A percentile compares a stretch with the other conserved stretches of the same genome.
Evolutionary conservation across 2,797 vertebrate genomes (phyloP).

Genomic region (Enteromius fasciolatus): DNA sequence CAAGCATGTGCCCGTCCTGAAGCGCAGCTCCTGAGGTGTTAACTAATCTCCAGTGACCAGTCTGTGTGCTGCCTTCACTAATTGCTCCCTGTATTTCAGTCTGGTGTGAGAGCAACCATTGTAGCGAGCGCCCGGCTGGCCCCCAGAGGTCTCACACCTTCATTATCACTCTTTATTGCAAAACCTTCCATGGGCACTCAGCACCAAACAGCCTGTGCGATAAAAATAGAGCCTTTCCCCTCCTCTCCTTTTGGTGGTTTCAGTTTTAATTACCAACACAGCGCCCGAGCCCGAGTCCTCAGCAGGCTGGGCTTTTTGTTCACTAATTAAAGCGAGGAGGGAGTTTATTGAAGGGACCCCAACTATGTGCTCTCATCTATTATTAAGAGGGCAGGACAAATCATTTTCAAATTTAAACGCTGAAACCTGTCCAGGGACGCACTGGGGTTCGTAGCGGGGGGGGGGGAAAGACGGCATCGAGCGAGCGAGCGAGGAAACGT

Average conservation of each 20-base stretch:
- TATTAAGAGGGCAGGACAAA: slow-evolving; percentile 98
- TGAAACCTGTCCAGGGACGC: slow-evolving; percentile 87
- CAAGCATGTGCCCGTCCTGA: slow-evolving; percentile 83
- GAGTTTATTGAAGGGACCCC: slow-evolving; percentile 92
- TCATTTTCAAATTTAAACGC: slow-evolving; percentile 97
- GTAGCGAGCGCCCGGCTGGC: slow-evolving; percentile 89
- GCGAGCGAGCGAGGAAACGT: slow-evolving; percentile 61
- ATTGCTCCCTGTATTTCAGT: slow-evolving; percentile 91
- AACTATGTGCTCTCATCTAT: slow-evolving; percentile 93
- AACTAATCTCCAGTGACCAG: slow-evolving; percentile 88
- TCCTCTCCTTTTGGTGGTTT: slow-evolving; percentile 89
- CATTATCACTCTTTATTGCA: slow-evolving; percentile 98
- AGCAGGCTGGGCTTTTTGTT: slow-evolving; percentile 84
- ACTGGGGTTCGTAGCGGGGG: slow-evolving; percentile 64
- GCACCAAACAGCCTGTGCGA: slow-evolving; percentile 90
- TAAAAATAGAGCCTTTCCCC: slow-evolving; percentile 87
- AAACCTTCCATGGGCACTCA: slow-evolving; percentile 87
- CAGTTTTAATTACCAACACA: slow-evolving; percentile 96
- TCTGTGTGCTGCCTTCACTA: slow-evolving; percentile 88
- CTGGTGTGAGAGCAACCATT: slow-evolving; percentile 91
- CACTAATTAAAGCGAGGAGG: slow-evolving; percentile 95
- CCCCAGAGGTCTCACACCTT: slow-evolving; percentile 93
- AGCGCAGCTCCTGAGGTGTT: slow-evolving; percentile 86
- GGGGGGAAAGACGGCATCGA: slow-evolving; percentile 57
- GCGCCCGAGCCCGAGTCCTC: slow-evolving; percentile 86